These are phyloP conservation scores for Drosophila eugracilis DNA, from an alignment of 1,140 invertebrate genomes.

Conservation along the genomic window DNA sequence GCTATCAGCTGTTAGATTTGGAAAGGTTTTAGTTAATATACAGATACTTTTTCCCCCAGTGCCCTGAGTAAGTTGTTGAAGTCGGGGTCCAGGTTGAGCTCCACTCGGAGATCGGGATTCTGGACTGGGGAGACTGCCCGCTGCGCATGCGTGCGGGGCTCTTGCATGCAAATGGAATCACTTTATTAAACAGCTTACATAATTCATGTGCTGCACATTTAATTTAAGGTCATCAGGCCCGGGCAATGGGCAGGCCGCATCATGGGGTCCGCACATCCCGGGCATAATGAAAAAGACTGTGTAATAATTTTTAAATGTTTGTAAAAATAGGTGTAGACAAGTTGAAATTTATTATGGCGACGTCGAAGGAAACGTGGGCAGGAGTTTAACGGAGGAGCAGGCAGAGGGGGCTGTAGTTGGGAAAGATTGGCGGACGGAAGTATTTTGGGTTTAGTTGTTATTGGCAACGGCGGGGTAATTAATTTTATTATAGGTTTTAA, in stretches of 20 bases:
- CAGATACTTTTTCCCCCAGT: not conserved
- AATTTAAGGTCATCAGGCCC: conserved; percentile 82
- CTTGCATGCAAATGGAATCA: conserved; percentile 84
- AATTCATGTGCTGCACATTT: conserved; percentile 84
- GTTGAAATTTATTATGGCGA: conserved; percentile 82
- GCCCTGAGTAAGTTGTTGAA: conserved; percentile 72
- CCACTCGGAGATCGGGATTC: conserved; percentile 30
- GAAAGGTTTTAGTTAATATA: no score
- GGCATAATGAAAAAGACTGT: conserved; percentile 80
- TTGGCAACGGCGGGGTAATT: conserved; percentile 11
- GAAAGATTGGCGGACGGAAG: conserved; percentile 27
- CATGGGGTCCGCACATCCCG: conserved; percentile 34
- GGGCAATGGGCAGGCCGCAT: conserved; percentile 34
- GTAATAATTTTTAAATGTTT: conserved; percentile 84
- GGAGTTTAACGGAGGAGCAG: not conserved
- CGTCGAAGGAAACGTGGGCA: conserved; percentile 52
- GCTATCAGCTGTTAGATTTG: no score
- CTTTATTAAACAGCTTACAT: conserved; percentile 84
- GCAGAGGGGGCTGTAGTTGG: no score
- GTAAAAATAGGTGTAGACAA: conserved; percentile 83
- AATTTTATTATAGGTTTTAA: conserved; percentile 9
- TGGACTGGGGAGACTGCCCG: conserved; percentile 58
- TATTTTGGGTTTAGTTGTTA: conserved; percentile 31
- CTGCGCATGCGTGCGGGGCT: conserved; percentile 80
- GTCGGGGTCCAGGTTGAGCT: conserved; percentile 41